These are phyloP conservation scores for Cyclophora albipunctata DNA, from an alignment of 2,888 invertebrate genomes.

Conservation along the genomic window DNA sequence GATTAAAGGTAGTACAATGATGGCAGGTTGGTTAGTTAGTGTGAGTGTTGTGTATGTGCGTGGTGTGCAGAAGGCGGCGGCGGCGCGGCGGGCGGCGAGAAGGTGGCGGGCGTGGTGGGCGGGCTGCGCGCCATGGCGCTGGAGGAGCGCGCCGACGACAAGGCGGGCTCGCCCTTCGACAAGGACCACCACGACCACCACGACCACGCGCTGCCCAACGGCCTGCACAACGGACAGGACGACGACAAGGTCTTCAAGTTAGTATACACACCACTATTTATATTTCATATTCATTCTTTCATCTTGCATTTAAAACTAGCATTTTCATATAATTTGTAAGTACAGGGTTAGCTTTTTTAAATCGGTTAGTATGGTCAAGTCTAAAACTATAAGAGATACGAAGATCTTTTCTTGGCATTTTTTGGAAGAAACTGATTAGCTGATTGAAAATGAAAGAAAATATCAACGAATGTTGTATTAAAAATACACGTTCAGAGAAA, in stretches of 20 bases:
- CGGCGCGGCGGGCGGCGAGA: slow-evolving; percentile 43
- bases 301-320: too few relatives aligned
- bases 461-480: too few relatives aligned
- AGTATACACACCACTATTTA: slow-evolving; percentile 52
- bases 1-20: too few relatives aligned
- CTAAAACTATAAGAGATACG: too few relatives aligned
- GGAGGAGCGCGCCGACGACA: slow-evolving; percentile 63
- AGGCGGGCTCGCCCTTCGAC: slow-evolving; percentile 63
- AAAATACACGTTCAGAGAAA: too few relatives aligned
- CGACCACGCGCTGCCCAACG: slow-evolving; percentile 72
- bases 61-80: slow-evolving; percentile 12
- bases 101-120: slow-evolving; percentile 60
- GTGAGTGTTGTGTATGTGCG: neutral
- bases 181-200: slow-evolving; percentile 67
- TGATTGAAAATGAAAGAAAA: too few relatives aligned
- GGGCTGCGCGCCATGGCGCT: slow-evolving; percentile 65
- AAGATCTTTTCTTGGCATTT: too few relatives aligned
- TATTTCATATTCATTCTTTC: neutral
- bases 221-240: slow-evolving; percentile 78
- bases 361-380: too few relatives aligned
- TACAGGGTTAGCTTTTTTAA: too few relatives aligned
- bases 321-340: too few relatives aligned
- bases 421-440: too few relatives aligned
- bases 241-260: slow-evolving; percentile 94
- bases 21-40: too few relatives aligned